These are phyloP conservation scores for Argyresthia goedartella DNA, from an alignment of 2,888 invertebrate genomes.

Conservation along the genomic window DNA sequence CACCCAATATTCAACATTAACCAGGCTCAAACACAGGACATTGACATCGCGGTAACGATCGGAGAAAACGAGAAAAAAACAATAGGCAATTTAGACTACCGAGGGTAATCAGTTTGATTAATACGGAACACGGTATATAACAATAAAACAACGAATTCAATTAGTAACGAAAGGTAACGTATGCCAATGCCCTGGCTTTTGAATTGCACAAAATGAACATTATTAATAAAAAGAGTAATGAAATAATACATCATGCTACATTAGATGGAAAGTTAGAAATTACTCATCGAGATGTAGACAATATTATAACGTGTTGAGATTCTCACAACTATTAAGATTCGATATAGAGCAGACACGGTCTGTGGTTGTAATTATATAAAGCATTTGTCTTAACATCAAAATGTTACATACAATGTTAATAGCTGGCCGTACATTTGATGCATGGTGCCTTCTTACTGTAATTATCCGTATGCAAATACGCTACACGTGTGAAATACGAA, in stretches of 20 bases:
- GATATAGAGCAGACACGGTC: constrained; percentile 51
- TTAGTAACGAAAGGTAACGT: constrained; percentile 67
- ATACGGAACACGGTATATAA: constrained; percentile 53
- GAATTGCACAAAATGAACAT: constrained; percentile 67
- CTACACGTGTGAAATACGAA: constrained; percentile 66
- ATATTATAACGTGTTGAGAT: constrained; percentile 48
- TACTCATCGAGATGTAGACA: constrained; percentile 52
- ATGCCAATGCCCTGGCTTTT: constrained; percentile 95
- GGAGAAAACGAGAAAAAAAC: constrained; percentile 53
- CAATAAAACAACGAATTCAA: constrained; percentile 66
- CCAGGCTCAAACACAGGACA: constrained; percentile 75
- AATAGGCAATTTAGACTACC: constrained; percentile 66
- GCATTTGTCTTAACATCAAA: constrained; percentile 61
- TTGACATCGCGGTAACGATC: constrained; percentile 72
- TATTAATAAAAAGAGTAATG: constrained; percentile 53
- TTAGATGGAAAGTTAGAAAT: constrained; percentile 64
- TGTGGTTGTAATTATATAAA: constrained; percentile 42
- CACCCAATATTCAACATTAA: background rate
- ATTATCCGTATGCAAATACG: constrained; percentile 66
- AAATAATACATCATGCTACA: constrained; percentile 68
- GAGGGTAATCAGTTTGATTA: constrained; percentile 67
- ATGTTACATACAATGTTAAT: too few relatives aligned
- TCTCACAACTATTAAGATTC: constrained; percentile 56
- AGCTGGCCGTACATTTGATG: constrained; percentile 41
- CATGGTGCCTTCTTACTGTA: constrained; percentile 53